Evolutionary conservation across 2,888 invertebrate genomes (phyloP).

Genomic region (Machimus rusticus): DNA sequence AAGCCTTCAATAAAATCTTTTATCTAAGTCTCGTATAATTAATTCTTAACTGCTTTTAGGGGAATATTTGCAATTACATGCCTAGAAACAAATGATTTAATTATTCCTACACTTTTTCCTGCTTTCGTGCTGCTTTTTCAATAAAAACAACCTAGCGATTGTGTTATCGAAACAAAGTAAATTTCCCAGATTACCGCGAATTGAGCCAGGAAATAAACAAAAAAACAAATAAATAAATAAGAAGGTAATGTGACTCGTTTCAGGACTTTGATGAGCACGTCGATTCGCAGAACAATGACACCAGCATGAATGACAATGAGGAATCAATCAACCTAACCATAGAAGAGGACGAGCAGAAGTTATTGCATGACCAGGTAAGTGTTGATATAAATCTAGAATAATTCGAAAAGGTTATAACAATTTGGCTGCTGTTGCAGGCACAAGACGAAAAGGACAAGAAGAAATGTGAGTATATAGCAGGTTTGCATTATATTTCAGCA

Average conservation of each 20-base stretch:
- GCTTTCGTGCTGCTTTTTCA: no score
- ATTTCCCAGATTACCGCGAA: no score
- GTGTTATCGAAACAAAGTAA: no score
- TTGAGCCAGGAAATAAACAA: no score
- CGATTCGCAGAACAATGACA: constrained; percentile 53
- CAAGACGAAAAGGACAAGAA: constrained; percentile 68
- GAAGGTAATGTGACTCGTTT: background rate
- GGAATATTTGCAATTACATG: no score
- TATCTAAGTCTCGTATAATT: no score
- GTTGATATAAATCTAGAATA: background rate
- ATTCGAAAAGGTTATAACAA: background rate
- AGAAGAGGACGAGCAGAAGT: constrained; percentile 79
- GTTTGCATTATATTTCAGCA: background rate
- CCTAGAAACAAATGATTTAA: no score
- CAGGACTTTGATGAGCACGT: constrained; percentile 51
- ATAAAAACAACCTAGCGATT: no score
- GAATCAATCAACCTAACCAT: constrained; percentile 82
- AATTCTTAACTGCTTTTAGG: no score
- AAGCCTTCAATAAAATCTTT: no score
- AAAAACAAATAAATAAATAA: background rate
- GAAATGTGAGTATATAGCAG: constrained; percentile 63
- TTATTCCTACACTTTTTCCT: no score
- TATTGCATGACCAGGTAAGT: constrained; percentile 78
- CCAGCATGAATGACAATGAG: constrained; percentile 69
- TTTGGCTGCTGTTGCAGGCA: constrained; percentile 52